phyloP scores from a whole-genome alignment of 2,888 invertebrate species.

The Lasioglossum marginatum region DNA sequence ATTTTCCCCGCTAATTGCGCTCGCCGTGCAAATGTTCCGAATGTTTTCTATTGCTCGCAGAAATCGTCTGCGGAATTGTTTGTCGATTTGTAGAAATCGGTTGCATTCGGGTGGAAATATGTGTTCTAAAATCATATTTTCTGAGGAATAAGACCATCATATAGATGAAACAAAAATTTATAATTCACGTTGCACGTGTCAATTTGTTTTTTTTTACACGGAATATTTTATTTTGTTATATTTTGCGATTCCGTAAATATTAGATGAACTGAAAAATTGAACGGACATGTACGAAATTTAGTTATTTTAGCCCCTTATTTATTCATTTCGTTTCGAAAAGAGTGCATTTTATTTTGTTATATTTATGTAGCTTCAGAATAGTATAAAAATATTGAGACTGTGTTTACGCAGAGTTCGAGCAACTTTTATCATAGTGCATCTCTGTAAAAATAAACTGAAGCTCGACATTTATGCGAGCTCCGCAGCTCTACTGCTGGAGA shows the following conservation, averaged over 20 bases:
- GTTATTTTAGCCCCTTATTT: not conserved
- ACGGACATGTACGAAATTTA: too few species aligned
- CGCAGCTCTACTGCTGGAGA: not conserved
- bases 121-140: too few species aligned
- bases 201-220: too few species aligned
- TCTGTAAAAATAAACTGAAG: not conserved
- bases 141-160: too few species aligned
- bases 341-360: not conserved
- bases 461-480: not conserved
- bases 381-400: not conserved
- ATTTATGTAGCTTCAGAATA: not conserved
- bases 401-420: not conserved
- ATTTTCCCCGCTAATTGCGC: constrained; percentile 31
- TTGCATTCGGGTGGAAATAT: not conserved
- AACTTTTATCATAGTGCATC: not conserved
- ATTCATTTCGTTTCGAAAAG: not conserved
- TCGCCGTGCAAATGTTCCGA: constrained; percentile 15
- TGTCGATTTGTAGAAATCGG: not conserved
- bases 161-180: too few species aligned
- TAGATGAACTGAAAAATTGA: not conserved
- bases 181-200: too few species aligned
- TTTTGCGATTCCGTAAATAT: not conserved
- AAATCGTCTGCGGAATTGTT: too few species aligned
- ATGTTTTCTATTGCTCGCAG: not conserved
- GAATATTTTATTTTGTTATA: not conserved